Evolutionary conservation across 2,888 invertebrate genomes (phyloP).

Genomic region (Hydroisotoma schaefferi): DNA sequence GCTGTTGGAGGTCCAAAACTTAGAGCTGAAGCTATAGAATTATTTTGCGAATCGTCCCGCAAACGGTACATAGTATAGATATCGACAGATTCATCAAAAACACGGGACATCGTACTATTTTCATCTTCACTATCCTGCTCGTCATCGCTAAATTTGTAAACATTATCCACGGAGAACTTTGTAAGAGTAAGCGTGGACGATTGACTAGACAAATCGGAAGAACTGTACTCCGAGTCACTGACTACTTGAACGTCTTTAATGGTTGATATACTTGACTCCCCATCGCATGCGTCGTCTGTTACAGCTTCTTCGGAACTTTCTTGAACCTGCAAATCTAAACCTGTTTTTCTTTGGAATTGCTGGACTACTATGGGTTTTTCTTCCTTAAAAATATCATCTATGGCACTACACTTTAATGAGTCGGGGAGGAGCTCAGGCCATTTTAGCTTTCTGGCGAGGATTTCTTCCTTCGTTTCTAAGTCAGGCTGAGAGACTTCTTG

Average conservation of each 20-base stretch:
- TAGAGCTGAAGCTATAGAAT: conserved; percentile 21
- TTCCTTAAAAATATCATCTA: conserved; percentile 3
- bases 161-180: neutral
- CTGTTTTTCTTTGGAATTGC: neutral
- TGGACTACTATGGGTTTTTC: neutral
- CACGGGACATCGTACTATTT: conserved; percentile 15
- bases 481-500: conserved; percentile 52
- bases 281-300: neutral
- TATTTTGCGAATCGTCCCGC: conserved; percentile 12
- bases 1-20: conserved; percentile 50
- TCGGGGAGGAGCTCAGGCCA: conserved; percentile 46
- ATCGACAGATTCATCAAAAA: conserved; percentile 18
- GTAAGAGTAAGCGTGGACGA: neutral
- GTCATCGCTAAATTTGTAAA: neutral
- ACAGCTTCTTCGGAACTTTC: neutral
- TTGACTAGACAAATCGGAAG: neutral
- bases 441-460: conserved; percentile 65
- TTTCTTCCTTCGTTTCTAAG: conserved; percentile 70
- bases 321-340: neutral
- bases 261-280: conserved; percentile 13
- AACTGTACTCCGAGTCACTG: neutral
- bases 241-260: conserved; percentile 1
- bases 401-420: conserved; percentile 11
- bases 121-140: conserved; percentile 7
- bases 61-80: conserved; percentile 27